Evolutionary conservation across 2,888 invertebrate species (phyloP).

Genomic region (Lasioglossum zephyrum): DNA sequence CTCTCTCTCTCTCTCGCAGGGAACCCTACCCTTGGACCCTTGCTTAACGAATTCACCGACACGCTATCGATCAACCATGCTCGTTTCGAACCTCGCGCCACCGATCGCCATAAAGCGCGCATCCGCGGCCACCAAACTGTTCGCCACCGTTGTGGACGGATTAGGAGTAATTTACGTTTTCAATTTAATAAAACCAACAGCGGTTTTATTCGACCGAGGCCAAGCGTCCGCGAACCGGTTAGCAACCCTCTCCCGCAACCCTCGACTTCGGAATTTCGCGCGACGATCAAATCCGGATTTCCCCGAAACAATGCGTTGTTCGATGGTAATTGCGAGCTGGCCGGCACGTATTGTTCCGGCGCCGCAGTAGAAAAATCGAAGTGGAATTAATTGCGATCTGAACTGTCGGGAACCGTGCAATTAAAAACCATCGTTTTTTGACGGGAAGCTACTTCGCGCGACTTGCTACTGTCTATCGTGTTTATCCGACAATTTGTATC

Average conservation of each 20-base stretch:
- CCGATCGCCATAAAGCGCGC: neutral
- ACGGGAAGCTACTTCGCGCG: neutral
- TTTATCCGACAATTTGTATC: neutral
- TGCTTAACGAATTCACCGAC: neutral
- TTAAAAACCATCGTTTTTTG: slow-evolving; percentile 1
- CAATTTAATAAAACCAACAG: slow-evolving; percentile 34
- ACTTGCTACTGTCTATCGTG: neutral
- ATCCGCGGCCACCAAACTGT: neutral
- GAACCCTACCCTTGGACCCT: no score
- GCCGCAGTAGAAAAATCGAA: neutral
- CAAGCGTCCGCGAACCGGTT: neutral
- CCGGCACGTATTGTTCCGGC: neutral
- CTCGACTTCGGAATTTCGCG: slow-evolving; percentile 8
- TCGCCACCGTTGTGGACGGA: neutral
- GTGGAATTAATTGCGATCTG: slow-evolving; percentile 9
- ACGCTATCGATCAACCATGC: slow-evolving; percentile 48
- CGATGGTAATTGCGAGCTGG: slow-evolving; percentile 1
- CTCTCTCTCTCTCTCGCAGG: neutral
- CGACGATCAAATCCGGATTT: neutral
- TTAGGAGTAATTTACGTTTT: slow-evolving; percentile 15
- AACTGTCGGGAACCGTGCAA: neutral
- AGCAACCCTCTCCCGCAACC: neutral
- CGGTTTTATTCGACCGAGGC: slow-evolving; percentile 7
- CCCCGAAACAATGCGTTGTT: neutral
- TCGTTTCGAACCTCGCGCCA: neutral